Evolutionary conservation across 2,113 vertebrate species (phyloP), one percentile per base, ranked within the genome.

Genomic region (Hyaena hyaena): DNA sequence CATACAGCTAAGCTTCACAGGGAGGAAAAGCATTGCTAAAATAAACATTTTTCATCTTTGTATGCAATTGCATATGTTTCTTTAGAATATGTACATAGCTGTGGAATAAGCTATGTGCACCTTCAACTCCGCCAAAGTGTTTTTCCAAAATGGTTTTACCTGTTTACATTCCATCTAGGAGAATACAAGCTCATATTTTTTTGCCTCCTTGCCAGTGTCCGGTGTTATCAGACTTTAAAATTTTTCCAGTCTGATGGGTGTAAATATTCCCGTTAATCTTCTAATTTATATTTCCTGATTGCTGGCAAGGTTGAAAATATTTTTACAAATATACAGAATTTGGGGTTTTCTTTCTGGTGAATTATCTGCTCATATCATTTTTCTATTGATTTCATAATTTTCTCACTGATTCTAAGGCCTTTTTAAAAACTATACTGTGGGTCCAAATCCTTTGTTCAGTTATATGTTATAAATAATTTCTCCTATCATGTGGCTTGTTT

Each of bases 81-180:
- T 43, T 82, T 93, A 82, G 80, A 61, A 21, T 93, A 80, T 16
- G 53, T 77, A 26, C 68, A 35, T 63, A 50, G 35, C 7, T 48
- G 50, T 58, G 26, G 39, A 63, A 85, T 83, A 79, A 87, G 7
- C 28, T 87, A 4, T 14, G 50, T 82, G 45, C 28, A 24, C 55
- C 81, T 82, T 85, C 71, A n/a, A 16, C 76, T 74, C 68, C 90
- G 50, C 45, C 68, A 97, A 94, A 95, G 48, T 76, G 43, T 69
- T 89, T 94, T 92, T 94, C 87, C 92, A 89, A 83, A 92, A 68
- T 76, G 43, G 12, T 71, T 90, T 95, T 88, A 48, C 14, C 43
- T 76, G 66, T 81, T 90, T 65, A 65, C 26, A 26, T 81, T 93
- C 74, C 84, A 76, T 3, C 10, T 31, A 63, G 43, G 4, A 68